A percentile compares a stretch with the other conserved stretches of the same genome.
Evolutionary conservation across 2,888 invertebrate genomes (phyloP).

Genomic region (Drosophila histrio): DNA sequence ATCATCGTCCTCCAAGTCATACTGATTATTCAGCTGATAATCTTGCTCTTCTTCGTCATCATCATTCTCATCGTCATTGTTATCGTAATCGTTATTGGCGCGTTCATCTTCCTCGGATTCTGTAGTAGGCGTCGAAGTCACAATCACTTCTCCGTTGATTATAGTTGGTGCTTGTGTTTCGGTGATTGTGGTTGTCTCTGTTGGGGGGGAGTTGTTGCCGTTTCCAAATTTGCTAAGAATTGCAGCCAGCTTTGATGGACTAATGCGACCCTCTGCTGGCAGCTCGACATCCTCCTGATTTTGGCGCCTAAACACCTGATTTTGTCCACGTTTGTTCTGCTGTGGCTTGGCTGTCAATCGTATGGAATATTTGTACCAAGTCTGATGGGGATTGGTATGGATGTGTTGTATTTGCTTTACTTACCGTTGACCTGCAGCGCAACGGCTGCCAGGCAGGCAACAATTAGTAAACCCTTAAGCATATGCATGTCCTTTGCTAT

Average conservation of each 20-base stretch:
- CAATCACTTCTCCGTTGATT: neutral
- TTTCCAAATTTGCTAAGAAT: constrained; percentile 26
- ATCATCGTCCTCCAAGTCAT: constrained; percentile 22
- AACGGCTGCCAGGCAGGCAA: constrained; percentile 59
- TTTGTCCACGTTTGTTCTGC: constrained; percentile 22
- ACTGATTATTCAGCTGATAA: constrained; percentile 3
- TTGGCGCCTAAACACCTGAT: constrained; percentile 43
- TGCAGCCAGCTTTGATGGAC: constrained; percentile 43
- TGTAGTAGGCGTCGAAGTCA: neutral
- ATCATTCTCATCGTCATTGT: constrained; percentile 25
- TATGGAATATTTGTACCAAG: neutral
- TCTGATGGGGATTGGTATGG: neutral
- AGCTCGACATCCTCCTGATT: constrained; percentile 36
- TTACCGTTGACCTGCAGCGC: constrained; percentile 54
- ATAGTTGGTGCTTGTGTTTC: too few species aligned
- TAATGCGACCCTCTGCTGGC: constrained; percentile 57
- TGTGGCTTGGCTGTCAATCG: constrained; percentile 51
- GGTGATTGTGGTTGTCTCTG: constrained; percentile 5
- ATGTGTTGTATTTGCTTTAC: constrained; percentile 2
- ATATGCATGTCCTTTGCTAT: constrained; percentile 50
- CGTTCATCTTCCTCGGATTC: constrained; percentile 4
- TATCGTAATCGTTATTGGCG: constrained; percentile 1
- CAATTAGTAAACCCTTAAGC: constrained; percentile 48
- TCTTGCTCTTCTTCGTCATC: constrained; percentile 20
- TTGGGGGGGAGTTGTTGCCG: neutral